These are phyloP conservation scores for Panthera uncia DNA, from an alignment of 2,113 vertebrate genomes.

Conservation along the genomic window DNA sequence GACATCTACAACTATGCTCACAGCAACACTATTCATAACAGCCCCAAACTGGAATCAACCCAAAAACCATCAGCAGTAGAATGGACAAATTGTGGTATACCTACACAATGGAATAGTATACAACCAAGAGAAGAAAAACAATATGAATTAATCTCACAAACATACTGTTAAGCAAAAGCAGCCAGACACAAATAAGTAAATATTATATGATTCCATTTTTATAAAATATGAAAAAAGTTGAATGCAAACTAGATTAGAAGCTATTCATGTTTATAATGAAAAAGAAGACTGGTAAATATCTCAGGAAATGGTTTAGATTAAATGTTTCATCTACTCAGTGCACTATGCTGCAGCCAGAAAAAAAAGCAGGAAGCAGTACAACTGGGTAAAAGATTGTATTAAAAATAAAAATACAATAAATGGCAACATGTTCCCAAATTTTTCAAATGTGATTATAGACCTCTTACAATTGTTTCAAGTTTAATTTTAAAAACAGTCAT, in stretches of 20 bases:
- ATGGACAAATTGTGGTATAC: background rate
- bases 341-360: background rate
- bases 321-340: background rate
- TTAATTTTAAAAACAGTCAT: conserved; percentile 11
- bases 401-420: conserved; percentile 37
- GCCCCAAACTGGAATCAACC: background rate
- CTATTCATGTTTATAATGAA: background rate
- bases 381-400: background rate
- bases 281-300: background rate
- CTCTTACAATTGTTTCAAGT: background rate
- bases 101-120: background rate
- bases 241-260: background rate
- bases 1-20: background rate
- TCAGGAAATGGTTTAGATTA: conserved; percentile 21
- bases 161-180: background rate
- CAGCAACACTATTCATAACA: background rate
- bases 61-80: background rate
- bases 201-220: background rate
- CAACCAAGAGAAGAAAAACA: background rate
- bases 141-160: background rate
- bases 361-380: background rate
- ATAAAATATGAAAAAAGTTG: conserved; percentile 1
- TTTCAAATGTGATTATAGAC: background rate
- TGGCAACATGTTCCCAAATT: background rate
- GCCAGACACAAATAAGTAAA: background rate